Evolutionary conservation across 1,140 invertebrate species (phyloP), one percentile per base, ranked within the genome.

Genomic region (Acromyrmex charruanus): DNA sequence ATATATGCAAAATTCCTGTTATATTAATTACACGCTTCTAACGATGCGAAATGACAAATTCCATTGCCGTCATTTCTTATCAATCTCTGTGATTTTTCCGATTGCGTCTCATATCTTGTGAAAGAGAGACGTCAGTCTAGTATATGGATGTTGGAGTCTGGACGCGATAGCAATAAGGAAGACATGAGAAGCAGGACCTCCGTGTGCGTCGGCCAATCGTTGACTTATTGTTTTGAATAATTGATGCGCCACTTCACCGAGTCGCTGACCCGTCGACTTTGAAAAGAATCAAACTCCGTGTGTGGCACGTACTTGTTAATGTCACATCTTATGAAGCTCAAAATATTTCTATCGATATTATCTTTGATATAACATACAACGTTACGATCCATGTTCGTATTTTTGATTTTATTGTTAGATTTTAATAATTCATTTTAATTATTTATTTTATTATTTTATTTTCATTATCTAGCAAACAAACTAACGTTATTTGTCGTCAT

Each of bases 181-280:
- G 59, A 59, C 25, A 28, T 28, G 18, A 68, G 53, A 14, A 63
- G 21, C 74, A 21, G 31, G 44, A 69, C 12, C 58, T 66, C 39
- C 74, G 53, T 21, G 51, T 7, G 49, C 14, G 7, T 7, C 25
- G n/a, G 49, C 14, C 77, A 69, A 81, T 90, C 71, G 31, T 82
- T 58, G 39, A 79, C n/a, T 90, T 86, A 93, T 93, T 93, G 91
- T 93, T 93, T 92, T 91, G 91, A 93, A 93, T 93, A 93, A 93
- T 91, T 89, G 91, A 92, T 91, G 86, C 79, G n/a, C 65, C 85
- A 69, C 58, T 80, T n/a, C n/a, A 53, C 63, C 68, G 53, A 77
- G 31, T 53, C 16, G 21, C 44, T 44, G 39, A 44, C 39, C 39
- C 66, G 31, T 80, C 74, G 82, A 71, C 35, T 58, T 59, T 10